Percentiles rank a stretch among this genome's conserved stretches.
Conservation (phyloP, 2,113 vertebrate species). For the Phalacrocorax pelagicus region DNA sequence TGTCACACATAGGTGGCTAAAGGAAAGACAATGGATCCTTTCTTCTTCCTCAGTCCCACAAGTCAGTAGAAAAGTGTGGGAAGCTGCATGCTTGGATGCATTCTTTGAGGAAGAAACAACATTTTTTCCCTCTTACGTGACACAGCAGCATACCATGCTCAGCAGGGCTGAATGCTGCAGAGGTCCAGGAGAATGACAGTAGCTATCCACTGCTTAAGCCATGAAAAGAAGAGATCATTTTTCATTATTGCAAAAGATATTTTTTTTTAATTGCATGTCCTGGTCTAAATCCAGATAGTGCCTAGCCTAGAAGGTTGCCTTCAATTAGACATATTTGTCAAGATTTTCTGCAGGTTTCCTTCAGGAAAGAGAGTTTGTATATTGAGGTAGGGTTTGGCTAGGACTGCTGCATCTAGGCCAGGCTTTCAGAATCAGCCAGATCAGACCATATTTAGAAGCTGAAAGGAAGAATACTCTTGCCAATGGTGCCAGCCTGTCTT, state of each 20-base stretch:
- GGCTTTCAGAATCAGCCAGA: neutral
- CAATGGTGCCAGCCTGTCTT: neutral
- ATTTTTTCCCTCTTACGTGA: neutral
- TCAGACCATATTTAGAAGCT: neutral
- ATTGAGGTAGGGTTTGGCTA: neutral
- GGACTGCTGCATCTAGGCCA: neutral
- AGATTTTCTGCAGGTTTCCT: neutral
- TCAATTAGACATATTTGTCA: neutral
- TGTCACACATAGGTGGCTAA: neutral
- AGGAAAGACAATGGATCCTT: neutral
- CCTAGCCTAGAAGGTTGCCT: neutral
- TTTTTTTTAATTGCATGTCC: neutral
- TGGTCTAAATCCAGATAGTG: neutral
- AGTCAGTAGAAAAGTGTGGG: neutral
- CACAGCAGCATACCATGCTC: neutral
- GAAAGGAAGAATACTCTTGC: neutral
- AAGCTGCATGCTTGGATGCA: neutral
- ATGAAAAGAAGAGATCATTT: neutral
- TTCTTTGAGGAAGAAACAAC: neutral
- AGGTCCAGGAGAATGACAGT: neutral
- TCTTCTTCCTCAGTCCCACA: neutral
- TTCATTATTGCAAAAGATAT: neutral
- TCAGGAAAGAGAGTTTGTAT: neutral
- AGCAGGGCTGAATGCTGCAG: neutral
- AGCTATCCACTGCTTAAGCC: neutral